These are phyloP conservation scores for Kryptolebias marmoratus DNA, from an alignment of 2,113 vertebrate genomes.

Conservation along the genomic window DNA sequence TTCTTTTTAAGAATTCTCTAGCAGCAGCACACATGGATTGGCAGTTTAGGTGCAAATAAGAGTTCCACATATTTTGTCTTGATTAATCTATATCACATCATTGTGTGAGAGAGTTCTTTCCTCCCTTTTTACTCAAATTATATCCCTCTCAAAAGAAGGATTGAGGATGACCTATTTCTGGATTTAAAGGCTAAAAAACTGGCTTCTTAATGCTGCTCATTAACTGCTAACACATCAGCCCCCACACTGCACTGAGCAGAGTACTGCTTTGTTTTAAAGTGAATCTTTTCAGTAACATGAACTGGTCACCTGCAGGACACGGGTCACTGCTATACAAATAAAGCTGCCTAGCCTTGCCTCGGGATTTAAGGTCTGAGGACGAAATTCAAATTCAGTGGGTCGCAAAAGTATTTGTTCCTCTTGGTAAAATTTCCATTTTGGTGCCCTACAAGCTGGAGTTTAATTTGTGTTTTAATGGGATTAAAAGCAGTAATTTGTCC, in stretches of 20 bases:
- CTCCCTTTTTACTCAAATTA: constrained; percentile 26
- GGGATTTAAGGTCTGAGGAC: constrained; percentile 24
- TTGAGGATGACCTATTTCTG: constrained; percentile 54
- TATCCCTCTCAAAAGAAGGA: constrained; percentile 11
- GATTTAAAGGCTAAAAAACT: constrained; percentile 24
- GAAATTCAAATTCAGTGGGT: not conserved
- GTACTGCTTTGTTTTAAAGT: constrained; percentile 51
- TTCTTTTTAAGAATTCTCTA: not conserved
- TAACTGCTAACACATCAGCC: constrained; percentile 43
- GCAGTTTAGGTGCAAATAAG: too few relatives aligned
- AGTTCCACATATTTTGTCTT: too few relatives aligned
- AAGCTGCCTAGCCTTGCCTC: not conserved
- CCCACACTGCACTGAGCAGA: constrained; percentile 53
- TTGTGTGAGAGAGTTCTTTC: too few relatives aligned
- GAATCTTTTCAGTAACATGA: constrained; percentile 51
- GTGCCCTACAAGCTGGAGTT: too few relatives aligned
- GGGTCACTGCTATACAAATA: not conserved
- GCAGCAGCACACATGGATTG: not conserved
- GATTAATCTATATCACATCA: too few relatives aligned
- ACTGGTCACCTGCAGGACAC: constrained; percentile 32
- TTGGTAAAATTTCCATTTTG: too few relatives aligned
- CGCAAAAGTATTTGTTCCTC: too few relatives aligned
- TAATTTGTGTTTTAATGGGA: too few relatives aligned
- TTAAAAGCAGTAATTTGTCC: too few relatives aligned
- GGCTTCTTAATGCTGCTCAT: constrained; percentile 47